phyloP scores from a whole-genome alignment of 2,113 vertebrate genomes.

The Poecile atricapillus region DNA sequence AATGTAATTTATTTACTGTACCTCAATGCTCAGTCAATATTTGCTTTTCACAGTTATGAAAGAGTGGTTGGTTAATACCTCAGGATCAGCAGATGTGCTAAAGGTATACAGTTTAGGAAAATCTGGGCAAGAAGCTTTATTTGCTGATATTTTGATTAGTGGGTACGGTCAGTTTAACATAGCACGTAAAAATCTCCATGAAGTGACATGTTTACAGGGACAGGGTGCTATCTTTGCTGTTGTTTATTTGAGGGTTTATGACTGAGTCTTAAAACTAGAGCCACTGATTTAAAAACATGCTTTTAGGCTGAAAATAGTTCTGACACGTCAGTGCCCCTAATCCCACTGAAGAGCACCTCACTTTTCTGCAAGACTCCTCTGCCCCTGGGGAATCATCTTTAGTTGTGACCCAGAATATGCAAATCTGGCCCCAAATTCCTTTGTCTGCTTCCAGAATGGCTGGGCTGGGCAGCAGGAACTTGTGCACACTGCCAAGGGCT shows the following conservation, averaged over 20 bases:
- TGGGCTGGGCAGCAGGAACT: not conserved
- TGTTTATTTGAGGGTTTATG: not conserved
- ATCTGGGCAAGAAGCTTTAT: not conserved
- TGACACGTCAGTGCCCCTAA: not conserved
- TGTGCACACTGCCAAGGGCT: not conserved
- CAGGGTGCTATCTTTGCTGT: not conserved
- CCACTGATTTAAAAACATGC: not conserved
- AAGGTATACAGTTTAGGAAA: not conserved
- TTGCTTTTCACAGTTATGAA: constrained; percentile 55
- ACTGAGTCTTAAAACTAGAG: not conserved
- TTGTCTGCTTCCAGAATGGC: not conserved
- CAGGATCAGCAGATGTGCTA: not conserved
- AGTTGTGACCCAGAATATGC: not conserved
- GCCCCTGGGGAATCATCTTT: not conserved
- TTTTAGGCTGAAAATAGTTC: not conserved
- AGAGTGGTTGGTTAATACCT: constrained; percentile 9
- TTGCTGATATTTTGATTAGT: not conserved
- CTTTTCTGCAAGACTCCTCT: not conserved
- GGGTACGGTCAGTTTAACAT: not conserved
- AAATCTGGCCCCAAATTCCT: not conserved
- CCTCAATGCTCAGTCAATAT: constrained; percentile 51
- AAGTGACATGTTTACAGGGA: not conserved
- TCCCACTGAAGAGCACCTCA: not conserved
- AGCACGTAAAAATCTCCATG: not conserved
- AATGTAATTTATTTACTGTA: constrained; percentile 58